Percentiles rank a stretch among this genome's conserved stretches.
Evolutionary conservation across 2,888 invertebrate species (phyloP).

Genomic region (Antitype chi): DNA sequence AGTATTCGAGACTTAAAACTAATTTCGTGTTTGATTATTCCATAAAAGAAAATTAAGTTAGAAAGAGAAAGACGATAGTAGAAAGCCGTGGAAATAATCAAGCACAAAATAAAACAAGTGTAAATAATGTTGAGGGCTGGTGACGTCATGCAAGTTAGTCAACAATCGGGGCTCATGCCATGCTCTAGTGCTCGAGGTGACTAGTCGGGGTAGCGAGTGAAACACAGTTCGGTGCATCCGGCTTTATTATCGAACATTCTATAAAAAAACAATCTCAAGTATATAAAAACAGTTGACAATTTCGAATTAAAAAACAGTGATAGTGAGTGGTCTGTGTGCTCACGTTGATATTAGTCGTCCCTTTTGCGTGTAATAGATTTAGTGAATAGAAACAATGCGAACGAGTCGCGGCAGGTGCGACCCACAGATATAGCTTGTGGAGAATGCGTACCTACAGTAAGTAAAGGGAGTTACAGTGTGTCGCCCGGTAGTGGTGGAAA

Average conservation of each 20-base stretch:
- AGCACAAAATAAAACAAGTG: conserved; percentile 70
- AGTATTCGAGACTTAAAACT: conserved; percentile 67
- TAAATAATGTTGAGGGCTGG: conserved; percentile 66
- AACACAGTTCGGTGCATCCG: conserved; percentile 89
- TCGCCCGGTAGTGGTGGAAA: conserved; percentile 86
- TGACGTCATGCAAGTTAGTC: conserved; percentile 85
- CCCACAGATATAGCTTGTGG: conserved; percentile 76
- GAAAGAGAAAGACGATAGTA: conserved; percentile 42
- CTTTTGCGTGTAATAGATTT: conserved; percentile 59
- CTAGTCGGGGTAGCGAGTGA: conserved; percentile 87
- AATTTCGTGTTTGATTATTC: conserved; percentile 76
- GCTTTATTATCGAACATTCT: conserved; percentile 85
- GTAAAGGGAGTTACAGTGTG: conserved; percentile 76
- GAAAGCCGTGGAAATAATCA: conserved; percentile 73
- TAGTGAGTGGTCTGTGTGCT: conserved; percentile 83
- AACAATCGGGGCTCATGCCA: conserved; percentile 84
- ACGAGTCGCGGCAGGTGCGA: conserved; percentile 77
- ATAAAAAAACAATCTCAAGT: conserved; percentile 80
- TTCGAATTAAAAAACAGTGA: conserved; percentile 80
- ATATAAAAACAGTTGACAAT: conserved; percentile 79
- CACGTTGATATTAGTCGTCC: conserved; percentile 71
- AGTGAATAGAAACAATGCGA: conserved; percentile 71
- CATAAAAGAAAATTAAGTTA: conserved; percentile 57
- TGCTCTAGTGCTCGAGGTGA: conserved; percentile 86
- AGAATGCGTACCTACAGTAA: conserved; percentile 73